These are phyloP conservation scores for Malaclemys terrapin DNA, from an alignment of 2,113 vertebrate genomes.

Conservation along the genomic window DNA sequence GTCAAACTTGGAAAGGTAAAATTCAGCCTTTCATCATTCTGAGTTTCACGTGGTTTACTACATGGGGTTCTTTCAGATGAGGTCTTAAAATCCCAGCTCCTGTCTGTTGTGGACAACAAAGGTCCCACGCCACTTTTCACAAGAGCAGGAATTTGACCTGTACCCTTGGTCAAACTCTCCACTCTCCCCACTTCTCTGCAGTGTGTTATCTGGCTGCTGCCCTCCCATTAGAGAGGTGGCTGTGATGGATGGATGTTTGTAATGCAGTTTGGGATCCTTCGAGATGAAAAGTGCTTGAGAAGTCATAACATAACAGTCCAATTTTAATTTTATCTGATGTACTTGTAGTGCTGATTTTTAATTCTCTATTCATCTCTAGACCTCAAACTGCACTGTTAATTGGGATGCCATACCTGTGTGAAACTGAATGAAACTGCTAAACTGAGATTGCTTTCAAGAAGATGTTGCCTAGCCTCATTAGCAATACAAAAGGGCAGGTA, in stretches of 20 bases:
- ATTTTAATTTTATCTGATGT: slow-evolving; percentile 30
- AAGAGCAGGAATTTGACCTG: not conserved
- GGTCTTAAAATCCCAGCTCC: rapidly evolving
- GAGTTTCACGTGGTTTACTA: not conserved
- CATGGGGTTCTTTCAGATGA: not conserved
- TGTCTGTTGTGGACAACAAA: not conserved
- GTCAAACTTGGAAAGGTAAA: not conserved
- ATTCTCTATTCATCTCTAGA: slow-evolving; percentile 45
- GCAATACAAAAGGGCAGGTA: slow-evolving; percentile 47
- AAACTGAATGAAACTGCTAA: slow-evolving; percentile 40
- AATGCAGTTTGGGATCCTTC: not conserved
- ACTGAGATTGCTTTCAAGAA: slow-evolving; percentile 60
- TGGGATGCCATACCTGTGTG: slow-evolving; percentile 30
- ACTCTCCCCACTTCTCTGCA: not conserved
- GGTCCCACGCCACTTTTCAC: rapidly evolving
- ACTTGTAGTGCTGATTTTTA: slow-evolving; percentile 49
- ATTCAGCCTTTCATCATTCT: not conserved
- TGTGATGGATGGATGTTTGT: not conserved
- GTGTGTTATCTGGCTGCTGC: not conserved
- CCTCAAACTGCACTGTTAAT: slow-evolving; percentile 37
- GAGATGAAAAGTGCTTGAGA: not conserved
- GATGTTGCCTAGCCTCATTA: slow-evolving; percentile 53
- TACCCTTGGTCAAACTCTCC: not conserved
- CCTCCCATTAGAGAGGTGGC: not conserved
- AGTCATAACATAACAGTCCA: not conserved